Base-by-base conservation (phyloP, 2,888 invertebrate species). In the Dicyrtoma fusca region DNA sequence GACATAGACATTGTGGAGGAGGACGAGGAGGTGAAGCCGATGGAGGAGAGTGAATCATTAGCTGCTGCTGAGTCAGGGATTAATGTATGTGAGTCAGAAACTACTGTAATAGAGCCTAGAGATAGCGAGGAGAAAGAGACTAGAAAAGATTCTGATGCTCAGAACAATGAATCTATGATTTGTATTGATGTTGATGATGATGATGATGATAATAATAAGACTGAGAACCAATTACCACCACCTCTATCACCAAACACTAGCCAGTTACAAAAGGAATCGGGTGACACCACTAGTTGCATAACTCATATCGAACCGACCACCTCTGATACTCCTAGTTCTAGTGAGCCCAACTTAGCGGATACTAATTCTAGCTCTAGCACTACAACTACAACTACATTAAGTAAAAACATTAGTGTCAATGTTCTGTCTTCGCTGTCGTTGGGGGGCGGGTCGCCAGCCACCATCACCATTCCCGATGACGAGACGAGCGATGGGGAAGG, bases 1-100 rank as follows among this genome's bases (percentile, higher is more conserved):
- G 89, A 89, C 47, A 90, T 89, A 76, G 88, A 88, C 69, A 86
- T 84, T n/a, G 87, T 88, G 76, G 87, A 88, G 0, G 87, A 87
- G 72, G 86, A 87, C 81, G 85, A 85, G 5, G 19, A 34, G 8
- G 45, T 14, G 14, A 47, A 25, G 25, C 47, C 44, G 13, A 11
- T 61, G 17, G 26, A 57, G 14, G 45, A 57, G 44, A 42, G 34
- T 10, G 17, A 34, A 14, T 34, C 42, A 25, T 25, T 25, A 25
- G 3, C 49, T 49, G 19, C 4, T 6, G 49, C n/a, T 17, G 47
- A 14, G 14, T 49, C 64, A n/a, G 19, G 19, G 11, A 49, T 49
- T 3, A 10, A 49, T 49, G 14, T 26, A 59, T 13, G 45, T 45
- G 26, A 62, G 21, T 14, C 23, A 62, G 13, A 62, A 21, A 19